Percentiles rank a stretch among this genome's conserved stretches.
phyloP scores from a whole-genome alignment of 1,140 invertebrate species.

The Leptinotarsa lineolata region DNA sequence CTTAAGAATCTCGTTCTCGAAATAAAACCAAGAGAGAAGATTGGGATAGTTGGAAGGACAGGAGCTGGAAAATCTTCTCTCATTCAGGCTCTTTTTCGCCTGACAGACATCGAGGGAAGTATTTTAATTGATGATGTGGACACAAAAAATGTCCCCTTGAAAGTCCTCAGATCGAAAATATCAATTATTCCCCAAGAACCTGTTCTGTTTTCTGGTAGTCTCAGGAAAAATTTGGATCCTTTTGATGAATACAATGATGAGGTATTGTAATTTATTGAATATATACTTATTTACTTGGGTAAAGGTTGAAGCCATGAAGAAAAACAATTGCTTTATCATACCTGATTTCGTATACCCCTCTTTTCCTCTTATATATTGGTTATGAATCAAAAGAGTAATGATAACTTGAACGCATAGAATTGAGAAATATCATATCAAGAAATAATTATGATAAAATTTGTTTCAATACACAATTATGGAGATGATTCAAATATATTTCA shows the following conservation, averaged over 20 bases:
- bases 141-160: conserved; percentile 58
- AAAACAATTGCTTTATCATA: too few relatives aligned
- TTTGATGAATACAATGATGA: conserved; percentile 62
- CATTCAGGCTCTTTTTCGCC: conserved; percentile 71
- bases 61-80: conserved; percentile 74
- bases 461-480: too few relatives aligned
- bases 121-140: conserved; percentile 66
- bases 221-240: conserved; percentile 68
- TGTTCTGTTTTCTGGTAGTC: conserved; percentile 71
- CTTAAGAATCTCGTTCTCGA: conserved; percentile 66
- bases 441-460: too few relatives aligned
- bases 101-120: conserved; percentile 69
- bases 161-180: conserved; percentile 65
- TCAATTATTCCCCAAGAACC: conserved; percentile 77
- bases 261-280: conserved; percentile 46
- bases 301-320: too few relatives aligned
- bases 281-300: too few relatives aligned
- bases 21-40: conserved; percentile 68
- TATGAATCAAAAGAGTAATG: too few relatives aligned
- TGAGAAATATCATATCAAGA: too few relatives aligned
- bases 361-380: too few relatives aligned
- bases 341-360: too few relatives aligned
- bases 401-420: too few relatives aligned
- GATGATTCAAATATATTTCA: too few relatives aligned
- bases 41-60: conserved; percentile 65